Conservation (phyloP, 2,113 vertebrate species). For the Motacilla tschutschensis region DNA sequence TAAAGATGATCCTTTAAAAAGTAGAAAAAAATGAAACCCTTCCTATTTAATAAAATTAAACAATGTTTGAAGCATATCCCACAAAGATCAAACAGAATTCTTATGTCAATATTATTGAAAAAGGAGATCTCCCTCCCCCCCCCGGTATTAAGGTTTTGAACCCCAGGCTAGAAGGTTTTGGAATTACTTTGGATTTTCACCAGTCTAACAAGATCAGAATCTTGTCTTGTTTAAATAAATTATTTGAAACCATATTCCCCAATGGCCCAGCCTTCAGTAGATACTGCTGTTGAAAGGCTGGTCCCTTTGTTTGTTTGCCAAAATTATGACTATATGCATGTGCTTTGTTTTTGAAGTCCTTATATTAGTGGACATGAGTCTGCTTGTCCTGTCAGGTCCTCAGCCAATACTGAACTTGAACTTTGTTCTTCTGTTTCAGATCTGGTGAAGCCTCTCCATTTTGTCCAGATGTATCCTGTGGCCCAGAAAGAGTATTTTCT, state of each 20-base stretch:
- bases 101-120: constrained; percentile 37
- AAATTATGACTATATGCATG: constrained; percentile 33
- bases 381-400: constrained; percentile 47
- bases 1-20: not conserved
- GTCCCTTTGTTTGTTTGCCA: constrained; percentile 58
- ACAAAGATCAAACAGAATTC: constrained; percentile 48
- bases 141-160: not conserved
- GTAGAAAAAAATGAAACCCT: not conserved
- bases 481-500: not conserved
- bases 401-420: constrained; percentile 26
- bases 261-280: not conserved
- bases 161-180: constrained; percentile 4
- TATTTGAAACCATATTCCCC: constrained; percentile 51
- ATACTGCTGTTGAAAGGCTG: constrained; percentile 51
- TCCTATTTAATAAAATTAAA: constrained; percentile 14
- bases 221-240: constrained; percentile 47
- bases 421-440: constrained; percentile 1
- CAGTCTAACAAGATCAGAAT: constrained; percentile 32
- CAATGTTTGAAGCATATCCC: constrained; percentile 2
- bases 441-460: not conserved
- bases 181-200: constrained; percentile 41
- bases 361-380: constrained; percentile 44
- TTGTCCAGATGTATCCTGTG: not conserved
- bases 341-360: constrained; percentile 48
- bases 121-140: not conserved